These are phyloP conservation scores for Sclerurus mexicanus DNA, from an alignment of 2,113 vertebrate species.

Conservation along the genomic window DNA sequence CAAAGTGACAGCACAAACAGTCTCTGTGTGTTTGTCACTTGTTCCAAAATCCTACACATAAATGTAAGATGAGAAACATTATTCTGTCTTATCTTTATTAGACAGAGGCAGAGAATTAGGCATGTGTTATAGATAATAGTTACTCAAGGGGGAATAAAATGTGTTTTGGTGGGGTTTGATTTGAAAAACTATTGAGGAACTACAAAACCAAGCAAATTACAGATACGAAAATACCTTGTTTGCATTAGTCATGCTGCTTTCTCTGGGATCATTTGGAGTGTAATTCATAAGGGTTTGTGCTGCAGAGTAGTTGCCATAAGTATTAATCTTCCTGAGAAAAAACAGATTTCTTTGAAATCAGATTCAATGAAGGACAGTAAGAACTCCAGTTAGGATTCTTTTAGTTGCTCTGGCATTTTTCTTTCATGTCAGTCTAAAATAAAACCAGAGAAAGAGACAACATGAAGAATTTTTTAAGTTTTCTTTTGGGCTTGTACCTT, in stretches of 20 bases:
- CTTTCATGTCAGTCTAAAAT: neutral
- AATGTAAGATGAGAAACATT: neutral
- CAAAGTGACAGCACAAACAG: neutral
- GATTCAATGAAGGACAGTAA: neutral
- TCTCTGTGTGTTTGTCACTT: neutral
- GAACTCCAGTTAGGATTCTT: neutral
- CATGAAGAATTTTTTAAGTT: neutral
- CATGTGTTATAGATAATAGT: neutral
- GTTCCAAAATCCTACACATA: neutral
- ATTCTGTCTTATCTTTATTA: neutral
- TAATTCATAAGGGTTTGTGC: neutral
- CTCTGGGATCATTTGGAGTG: neutral
- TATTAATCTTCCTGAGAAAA: neutral
- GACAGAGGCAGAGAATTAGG: conserved; percentile 8
- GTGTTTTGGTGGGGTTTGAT: neutral
- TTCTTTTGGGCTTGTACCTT: neutral
- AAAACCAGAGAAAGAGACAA: neutral
- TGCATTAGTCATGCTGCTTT: neutral
- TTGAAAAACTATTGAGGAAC: neutral
- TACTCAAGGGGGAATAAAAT: neutral
- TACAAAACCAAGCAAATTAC: neutral
- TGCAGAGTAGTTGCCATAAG: neutral
- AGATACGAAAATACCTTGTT: neutral
- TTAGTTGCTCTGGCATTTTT: neutral
- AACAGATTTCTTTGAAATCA: neutral